Evolutionary conservation across 2,888 invertebrate species (phyloP).

Genomic region (Schizotus pectinicornis): DNA sequence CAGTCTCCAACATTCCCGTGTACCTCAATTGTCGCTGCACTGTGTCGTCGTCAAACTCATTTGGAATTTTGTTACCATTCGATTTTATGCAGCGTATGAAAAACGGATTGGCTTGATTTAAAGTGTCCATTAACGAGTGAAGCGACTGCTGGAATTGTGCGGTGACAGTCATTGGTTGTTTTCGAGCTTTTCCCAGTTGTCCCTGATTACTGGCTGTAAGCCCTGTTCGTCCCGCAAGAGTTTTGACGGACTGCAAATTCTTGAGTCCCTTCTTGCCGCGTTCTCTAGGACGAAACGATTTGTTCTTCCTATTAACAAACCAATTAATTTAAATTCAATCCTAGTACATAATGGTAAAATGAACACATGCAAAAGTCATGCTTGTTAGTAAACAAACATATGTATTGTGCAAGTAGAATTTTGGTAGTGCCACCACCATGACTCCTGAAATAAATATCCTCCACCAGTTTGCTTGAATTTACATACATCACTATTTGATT

Average conservation of each 20-base stretch:
- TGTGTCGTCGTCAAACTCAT: constrained; percentile 91
- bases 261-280: constrained; percentile 86
- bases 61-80: constrained; percentile 88
- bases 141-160: constrained; percentile 95
- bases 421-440: neutral
- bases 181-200: constrained; percentile 70
- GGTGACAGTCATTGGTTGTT: constrained; percentile 90
- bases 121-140: constrained; percentile 89
- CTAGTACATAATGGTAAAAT: neutral
- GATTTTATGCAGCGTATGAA: constrained; percentile 94
- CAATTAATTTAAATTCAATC: neutral
- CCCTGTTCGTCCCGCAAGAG: constrained; percentile 78
- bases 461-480: constrained; percentile 18
- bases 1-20: constrained; percentile 97
- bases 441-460: constrained; percentile 4
- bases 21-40: constrained; percentile 90
- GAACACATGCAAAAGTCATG: constrained; percentile 26
- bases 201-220: constrained; percentile 62
- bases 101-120: constrained; percentile 87
- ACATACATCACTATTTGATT: constrained; percentile 89
- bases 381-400: constrained; percentile 13
- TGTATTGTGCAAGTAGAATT: neutral
- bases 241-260: constrained; percentile 91
- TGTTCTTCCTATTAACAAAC: constrained; percentile 54
- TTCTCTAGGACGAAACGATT: constrained; percentile 87